These are phyloP conservation scores for Drosophila quinaria DNA, from an alignment of 2,888 invertebrate genomes.

Conservation along the genomic window DNA sequence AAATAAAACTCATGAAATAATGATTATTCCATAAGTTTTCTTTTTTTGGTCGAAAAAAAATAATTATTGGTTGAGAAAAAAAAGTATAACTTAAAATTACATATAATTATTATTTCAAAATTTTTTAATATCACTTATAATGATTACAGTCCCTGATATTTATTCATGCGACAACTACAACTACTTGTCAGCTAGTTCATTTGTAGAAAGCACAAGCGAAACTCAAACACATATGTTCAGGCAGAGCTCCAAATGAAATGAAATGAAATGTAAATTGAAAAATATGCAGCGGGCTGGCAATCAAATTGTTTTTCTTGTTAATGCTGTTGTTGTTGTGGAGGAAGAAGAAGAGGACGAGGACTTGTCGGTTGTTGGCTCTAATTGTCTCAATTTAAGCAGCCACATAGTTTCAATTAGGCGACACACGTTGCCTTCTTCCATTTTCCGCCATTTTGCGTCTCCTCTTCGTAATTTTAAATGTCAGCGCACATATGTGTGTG, in stretches of 20 bases:
- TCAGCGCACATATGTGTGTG: conserved; percentile 36
- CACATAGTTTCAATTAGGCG: conserved; percentile 74
- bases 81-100: no score
- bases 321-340: conserved; percentile 1
- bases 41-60: no score
- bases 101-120: no score
- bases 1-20: no score
- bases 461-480: conserved; percentile 33
- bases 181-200: conserved; percentile 15
- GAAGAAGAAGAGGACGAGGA: conserved; percentile 10
- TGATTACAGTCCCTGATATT: no score
- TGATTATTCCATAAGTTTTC: no score
- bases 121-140: no score
- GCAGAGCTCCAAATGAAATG: conserved; percentile 64
- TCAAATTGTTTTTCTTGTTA: conserved; percentile 50
- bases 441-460: background rate
- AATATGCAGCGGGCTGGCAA: conserved; percentile 61
- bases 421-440: conserved; percentile 40
- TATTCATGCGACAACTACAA: conserved; percentile 5
- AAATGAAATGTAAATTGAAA: conserved; percentile 78
- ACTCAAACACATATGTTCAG: conserved; percentile 10
- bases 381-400: conserved; percentile 78
- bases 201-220: conserved; percentile 1
- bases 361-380: conserved; percentile 56
- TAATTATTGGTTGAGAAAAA: no score